Conservation (phyloP, 2,888 invertebrate species). For the Drosophila neonasuta region DNA sequence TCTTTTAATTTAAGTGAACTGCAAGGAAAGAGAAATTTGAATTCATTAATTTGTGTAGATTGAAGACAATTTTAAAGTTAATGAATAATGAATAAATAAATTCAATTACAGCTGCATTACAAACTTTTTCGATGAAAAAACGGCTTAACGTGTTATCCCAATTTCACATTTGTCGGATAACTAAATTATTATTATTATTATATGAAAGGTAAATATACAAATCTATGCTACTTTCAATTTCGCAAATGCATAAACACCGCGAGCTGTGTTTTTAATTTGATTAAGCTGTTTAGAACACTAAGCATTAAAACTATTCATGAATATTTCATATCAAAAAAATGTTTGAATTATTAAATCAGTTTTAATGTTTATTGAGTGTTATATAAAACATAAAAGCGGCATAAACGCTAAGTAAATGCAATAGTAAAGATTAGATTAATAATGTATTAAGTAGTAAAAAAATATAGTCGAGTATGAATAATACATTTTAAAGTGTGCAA, state of each 20-base stretch:
- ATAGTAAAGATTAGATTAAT: not conserved
- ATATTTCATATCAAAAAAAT: not conserved
- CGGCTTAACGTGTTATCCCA: too few relatives aligned
- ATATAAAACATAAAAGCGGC: not conserved
- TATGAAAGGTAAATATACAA: too few relatives aligned
- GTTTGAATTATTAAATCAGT: not conserved
- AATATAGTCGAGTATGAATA: too few relatives aligned
- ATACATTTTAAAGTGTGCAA: too few relatives aligned
- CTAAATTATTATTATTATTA: too few relatives aligned
- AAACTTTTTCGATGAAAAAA: too few relatives aligned
- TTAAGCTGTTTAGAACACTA: too few relatives aligned
- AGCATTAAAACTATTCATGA: not conserved
- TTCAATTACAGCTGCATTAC: not conserved
- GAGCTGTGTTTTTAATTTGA: not conserved
- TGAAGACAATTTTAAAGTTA: not conserved
- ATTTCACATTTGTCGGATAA: too few relatives aligned
- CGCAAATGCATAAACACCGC: not conserved
- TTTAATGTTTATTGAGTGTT: not conserved
- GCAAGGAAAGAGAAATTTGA: constrained; percentile 1
- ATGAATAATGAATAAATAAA: not conserved
- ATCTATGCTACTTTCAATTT: too few relatives aligned
- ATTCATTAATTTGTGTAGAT: not conserved
- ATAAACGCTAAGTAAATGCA: not conserved
- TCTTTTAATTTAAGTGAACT: constrained; percentile 7
- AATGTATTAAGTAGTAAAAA: not conserved